A percentile compares a stretch with the other conserved stretches of the same genome.
Conservation (phyloP, 2,888 invertebrate species). For the Globia sparganii region DNA sequence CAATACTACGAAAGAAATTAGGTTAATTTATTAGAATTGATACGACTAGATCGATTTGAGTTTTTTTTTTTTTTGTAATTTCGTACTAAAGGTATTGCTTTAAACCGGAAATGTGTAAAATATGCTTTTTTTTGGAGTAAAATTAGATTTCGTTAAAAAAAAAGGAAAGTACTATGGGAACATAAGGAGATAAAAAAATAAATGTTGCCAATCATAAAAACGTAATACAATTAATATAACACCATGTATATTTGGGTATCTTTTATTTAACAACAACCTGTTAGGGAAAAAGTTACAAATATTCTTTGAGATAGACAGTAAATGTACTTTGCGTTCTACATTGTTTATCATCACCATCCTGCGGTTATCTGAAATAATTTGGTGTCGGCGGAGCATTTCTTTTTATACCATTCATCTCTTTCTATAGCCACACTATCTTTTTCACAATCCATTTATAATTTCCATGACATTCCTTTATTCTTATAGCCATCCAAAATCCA, state of each 20-base stretch:
- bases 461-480: not conserved
- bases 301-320: constrained; percentile 10
- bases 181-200: not conserved
- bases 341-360: not conserved
- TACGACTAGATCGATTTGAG: not conserved
- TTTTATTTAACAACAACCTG: constrained; percentile 14
- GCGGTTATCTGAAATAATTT: not conserved
- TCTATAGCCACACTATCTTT: not conserved
- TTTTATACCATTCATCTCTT: not conserved
- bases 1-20: not conserved
- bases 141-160: not conserved
- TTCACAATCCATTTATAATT: not conserved
- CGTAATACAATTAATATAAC: constrained; percentile 25
- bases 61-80: not conserved
- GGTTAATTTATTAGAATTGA: not conserved
- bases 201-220: constrained; percentile 13
- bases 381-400: not conserved
- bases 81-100: not conserved
- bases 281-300: not conserved
- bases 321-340: not conserved
- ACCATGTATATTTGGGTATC: not conserved
- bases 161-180: not conserved
- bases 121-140: too few relatives aligned
- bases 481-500: not conserved
- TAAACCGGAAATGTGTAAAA: not conserved